These are phyloP conservation scores for Apocheima hispidaria DNA, from an alignment of 2,888 invertebrate genomes.

Conservation along the genomic window DNA sequence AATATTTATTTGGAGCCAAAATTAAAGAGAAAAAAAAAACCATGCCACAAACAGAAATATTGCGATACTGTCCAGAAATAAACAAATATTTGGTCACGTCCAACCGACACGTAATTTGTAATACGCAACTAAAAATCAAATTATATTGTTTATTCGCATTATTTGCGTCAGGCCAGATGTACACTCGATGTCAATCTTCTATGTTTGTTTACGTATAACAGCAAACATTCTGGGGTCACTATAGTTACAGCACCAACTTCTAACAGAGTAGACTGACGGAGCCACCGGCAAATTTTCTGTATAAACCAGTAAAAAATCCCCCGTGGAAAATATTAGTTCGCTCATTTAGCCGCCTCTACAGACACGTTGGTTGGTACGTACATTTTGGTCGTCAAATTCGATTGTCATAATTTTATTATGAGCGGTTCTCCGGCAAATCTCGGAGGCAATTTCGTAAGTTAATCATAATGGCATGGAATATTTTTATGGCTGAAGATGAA, in stretches of 20 bases:
- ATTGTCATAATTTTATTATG: slow-evolving; percentile 77
- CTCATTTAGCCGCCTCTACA: not conserved
- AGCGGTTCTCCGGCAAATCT: slow-evolving; percentile 55
- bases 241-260: slow-evolving; percentile 43
- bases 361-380: slow-evolving; percentile 15
- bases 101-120: slow-evolving; percentile 71
- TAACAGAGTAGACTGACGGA: not conserved
- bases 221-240: slow-evolving; percentile 83
- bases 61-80: not conserved
- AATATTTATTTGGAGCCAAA: not conserved
- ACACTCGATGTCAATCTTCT: slow-evolving; percentile 82
- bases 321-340: not conserved
- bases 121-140: slow-evolving; percentile 74
- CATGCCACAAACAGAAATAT: not conserved
- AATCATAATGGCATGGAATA: slow-evolving; percentile 46
- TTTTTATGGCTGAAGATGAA: slow-evolving; percentile 33
- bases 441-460: slow-evolving; percentile 57
- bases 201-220: slow-evolving; percentile 83
- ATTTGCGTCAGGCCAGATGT: slow-evolving; percentile 85
- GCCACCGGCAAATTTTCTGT: not conserved
- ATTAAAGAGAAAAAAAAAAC: not conserved
- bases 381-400: slow-evolving; percentile 74
- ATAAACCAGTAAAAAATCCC: not conserved
- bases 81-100: slow-evolving; percentile 39
- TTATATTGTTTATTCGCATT: slow-evolving; percentile 83